Percentiles rank a stretch among this genome's conserved stretches.
These are phyloP conservation scores for Hoplodrina ambigua DNA, from an alignment of 2,888 invertebrate genomes.

Conservation along the genomic window DNA sequence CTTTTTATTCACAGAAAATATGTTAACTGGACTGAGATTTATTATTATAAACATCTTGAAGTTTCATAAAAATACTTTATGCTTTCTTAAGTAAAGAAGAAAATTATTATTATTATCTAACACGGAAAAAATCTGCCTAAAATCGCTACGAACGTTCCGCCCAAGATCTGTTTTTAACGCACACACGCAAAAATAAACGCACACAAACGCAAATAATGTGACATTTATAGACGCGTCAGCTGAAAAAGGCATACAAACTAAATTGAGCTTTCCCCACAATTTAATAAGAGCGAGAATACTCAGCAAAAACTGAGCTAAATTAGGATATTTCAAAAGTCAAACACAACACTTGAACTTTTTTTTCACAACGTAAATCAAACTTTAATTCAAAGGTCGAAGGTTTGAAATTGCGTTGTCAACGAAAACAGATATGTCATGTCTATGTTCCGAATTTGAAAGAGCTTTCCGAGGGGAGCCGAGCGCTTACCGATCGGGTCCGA, in stretches of 20 bases:
- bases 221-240: constrained; percentile 88
- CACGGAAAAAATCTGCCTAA: constrained; percentile 80
- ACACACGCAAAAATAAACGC: constrained; percentile 73
- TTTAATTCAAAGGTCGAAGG: constrained; percentile 61
- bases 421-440: constrained; percentile 84
- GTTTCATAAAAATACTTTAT: constrained; percentile 47
- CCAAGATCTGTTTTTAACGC: constrained; percentile 85
- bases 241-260: constrained; percentile 76
- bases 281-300: constrained; percentile 67
- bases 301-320: constrained; percentile 75
- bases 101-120: constrained; percentile 64
- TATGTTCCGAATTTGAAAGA: constrained; percentile 86
- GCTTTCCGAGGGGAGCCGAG: constrained; percentile 86
- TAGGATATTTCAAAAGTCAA: constrained; percentile 88
- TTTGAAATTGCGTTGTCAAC: constrained; percentile 60
- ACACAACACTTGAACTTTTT: constrained; percentile 80
- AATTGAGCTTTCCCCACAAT: constrained; percentile 64
- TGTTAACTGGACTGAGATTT: background rate
- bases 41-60: background rate
- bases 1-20: background rate
- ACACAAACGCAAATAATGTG: constrained; percentile 74
- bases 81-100: constrained; percentile 63
- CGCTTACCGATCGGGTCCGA: constrained; percentile 89
- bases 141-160: constrained; percentile 74
- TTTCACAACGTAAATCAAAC: constrained; percentile 58